Conservation (phyloP, 2,888 invertebrate genomes). For the Acronicta aceris region DNA sequence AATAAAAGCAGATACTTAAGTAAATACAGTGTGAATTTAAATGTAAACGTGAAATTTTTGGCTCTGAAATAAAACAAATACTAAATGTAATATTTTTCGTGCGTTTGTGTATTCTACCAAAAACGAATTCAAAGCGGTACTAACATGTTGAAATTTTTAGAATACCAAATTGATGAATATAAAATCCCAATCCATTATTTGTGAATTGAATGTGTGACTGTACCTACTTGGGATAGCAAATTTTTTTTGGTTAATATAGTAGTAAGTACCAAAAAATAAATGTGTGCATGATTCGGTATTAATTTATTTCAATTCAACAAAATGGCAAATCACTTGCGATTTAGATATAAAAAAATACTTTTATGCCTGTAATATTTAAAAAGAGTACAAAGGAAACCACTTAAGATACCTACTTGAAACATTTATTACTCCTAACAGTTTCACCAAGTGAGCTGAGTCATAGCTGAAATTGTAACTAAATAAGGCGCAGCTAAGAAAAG, state of each 20-base stretch:
- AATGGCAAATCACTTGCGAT: too few species aligned
- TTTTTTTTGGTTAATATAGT: too few species aligned
- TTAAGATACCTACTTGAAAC: conserved; percentile 5
- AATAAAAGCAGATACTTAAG: neutral
- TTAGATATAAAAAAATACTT: neutral
- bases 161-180: conserved; percentile 24
- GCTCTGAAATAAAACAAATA: conserved; percentile 27
- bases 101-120: conserved; percentile 26
- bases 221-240: neutral
- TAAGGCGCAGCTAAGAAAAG: conserved; percentile 14
- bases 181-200: conserved; percentile 36
- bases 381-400: neutral
- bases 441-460: conserved; percentile 3
- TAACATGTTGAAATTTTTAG: conserved; percentile 32
- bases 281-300: neutral
- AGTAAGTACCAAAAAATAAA: too few species aligned
- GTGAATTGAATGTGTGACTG: neutral
- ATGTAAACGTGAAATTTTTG: too few species aligned
- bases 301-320: too few species aligned
- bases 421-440: conserved; percentile 20
- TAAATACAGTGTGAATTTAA: too few species aligned
- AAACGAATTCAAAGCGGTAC: conserved; percentile 22
- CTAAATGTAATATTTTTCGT: conserved; percentile 32
- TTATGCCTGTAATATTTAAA: neutral
- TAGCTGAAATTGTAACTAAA: conserved; percentile 11